Base-by-base conservation (phyloP, 2,888 invertebrate species). In the Dyspetes luteomarginatus region DNA sequence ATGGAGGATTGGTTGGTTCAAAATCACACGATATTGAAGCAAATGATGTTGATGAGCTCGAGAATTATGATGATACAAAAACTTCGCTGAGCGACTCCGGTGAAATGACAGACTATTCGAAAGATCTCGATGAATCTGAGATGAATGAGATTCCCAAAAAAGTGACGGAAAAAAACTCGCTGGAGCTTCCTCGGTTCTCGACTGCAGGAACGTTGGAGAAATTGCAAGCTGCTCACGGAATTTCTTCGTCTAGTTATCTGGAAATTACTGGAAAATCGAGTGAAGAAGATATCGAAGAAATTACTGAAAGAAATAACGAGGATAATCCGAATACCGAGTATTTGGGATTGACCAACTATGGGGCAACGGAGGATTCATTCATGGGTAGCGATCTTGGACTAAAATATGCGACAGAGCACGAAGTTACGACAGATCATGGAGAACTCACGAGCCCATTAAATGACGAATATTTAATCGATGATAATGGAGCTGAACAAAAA, bases 211-310 rank as follows among this genome's bases (percentile, higher is more conserved):
- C 15, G 12, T n/a, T 36, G 30, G 5, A 41, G 26, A 62, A 55
- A 45, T 58, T 45, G 24, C 68, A 75, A 58, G 41, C 45, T 67
- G 55, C 73, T 0, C 52, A 65, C 2, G 41, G 43, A 45, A 9
- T 55, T 12, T 72, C 60, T 1, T 52, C 72, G n/a, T 9, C 50
- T 4, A 30, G 15, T 22, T 72, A 62, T 26, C 15, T 52, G 0
- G n/a, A 58, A 36, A 56, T 26, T 12, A 28, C 48, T 17, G 30
- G n/a, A 15, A 58, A 26, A 58, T 43, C 50, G 19, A 58, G 3
- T 17, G 58, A 41, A 52, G 30, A 55, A 69, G 12, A 22, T 15
- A n/a, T 3, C 7, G n/a, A 62, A 17, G 36, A 26, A 36, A 50
- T 24, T 15, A 3, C 36, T 0, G 26, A 5, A 12, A n/a, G 28